Percentiles rank a stretch among this genome's conserved stretches.
Evolutionary conservation across 2,888 invertebrate genomes (phyloP).

Genomic region (Drosophila fulvimacula): DNA sequence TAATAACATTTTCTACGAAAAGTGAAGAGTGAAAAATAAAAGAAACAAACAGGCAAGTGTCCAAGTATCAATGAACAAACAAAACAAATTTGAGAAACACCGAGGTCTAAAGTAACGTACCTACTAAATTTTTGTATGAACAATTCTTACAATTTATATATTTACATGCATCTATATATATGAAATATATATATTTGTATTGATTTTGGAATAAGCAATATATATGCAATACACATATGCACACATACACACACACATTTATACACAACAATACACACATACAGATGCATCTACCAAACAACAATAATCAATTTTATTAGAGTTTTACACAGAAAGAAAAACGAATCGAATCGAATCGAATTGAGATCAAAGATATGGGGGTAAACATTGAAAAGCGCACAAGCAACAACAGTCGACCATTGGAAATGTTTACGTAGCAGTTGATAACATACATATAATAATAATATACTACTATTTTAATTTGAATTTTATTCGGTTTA

Average conservation of each 20-base stretch:
- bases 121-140: slow-evolving; percentile 82
- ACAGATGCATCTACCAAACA: slow-evolving; percentile 67
- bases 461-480: slow-evolving; percentile 2
- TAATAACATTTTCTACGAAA: slow-evolving; percentile 69
- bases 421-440: slow-evolving; percentile 40
- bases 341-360: slow-evolving; percentile 5
- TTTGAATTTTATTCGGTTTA: slow-evolving; percentile 8
- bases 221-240: slow-evolving; percentile 73
- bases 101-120: slow-evolving; percentile 83
- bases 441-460: slow-evolving; percentile 11
- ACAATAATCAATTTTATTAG: slow-evolving; percentile 80
- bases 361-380: slow-evolving; percentile 2
- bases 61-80: slow-evolving; percentile 68
- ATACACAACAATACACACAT: not conserved
- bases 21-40: slow-evolving; percentile 57
- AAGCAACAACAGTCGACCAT: slow-evolving; percentile 60
- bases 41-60: slow-evolving; percentile 48
- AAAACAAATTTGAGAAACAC: slow-evolving; percentile 65
- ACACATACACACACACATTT: slow-evolving; percentile 3
- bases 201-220: slow-evolving; percentile 83
- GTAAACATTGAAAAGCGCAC: slow-evolving; percentile 54
- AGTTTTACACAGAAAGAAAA: slow-evolving; percentile 65
- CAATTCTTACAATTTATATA: slow-evolving; percentile 81
- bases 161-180: slow-evolving; percentile 57
- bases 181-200: slow-evolving; percentile 81